Percentiles rank a stretch among this genome's conserved stretches.
Conservation (phyloP, 2,797 vertebrate genomes). For the Phoxinus dragarum region DNA sequence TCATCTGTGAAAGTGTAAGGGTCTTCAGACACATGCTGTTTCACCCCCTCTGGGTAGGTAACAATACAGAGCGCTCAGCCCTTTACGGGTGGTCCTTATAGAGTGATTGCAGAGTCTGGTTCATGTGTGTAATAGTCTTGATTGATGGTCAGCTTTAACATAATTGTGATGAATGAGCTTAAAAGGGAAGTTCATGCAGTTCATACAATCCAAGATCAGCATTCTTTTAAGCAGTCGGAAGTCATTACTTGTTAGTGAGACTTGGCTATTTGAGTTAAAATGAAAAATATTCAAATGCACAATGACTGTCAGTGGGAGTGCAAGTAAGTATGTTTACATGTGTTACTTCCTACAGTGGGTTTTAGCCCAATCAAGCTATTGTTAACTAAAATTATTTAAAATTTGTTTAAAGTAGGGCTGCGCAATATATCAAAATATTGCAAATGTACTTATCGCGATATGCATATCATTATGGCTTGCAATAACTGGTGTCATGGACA, state of each 20-base stretch:
- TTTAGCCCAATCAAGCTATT: background rate
- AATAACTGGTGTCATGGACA: too few species aligned
- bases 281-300: background rate
- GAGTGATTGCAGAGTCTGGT: background rate
- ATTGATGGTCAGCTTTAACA: background rate
- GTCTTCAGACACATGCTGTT: slow-evolving; percentile 54
- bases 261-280: background rate
- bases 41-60: slow-evolving; percentile 51
- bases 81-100: slow-evolving; percentile 31
- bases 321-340: background rate
- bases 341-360: background rate
- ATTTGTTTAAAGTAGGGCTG: too few species aligned
- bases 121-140: slow-evolving; percentile 3
- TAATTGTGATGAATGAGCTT: background rate
- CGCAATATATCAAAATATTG: too few species aligned
- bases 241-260: background rate
- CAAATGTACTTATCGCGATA: too few species aligned
- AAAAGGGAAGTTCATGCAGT: background rate
- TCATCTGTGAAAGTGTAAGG: slow-evolving; percentile 50
- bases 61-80: slow-evolving; percentile 50
- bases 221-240: background rate
- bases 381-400: background rate
- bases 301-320: background rate
- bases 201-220: background rate
- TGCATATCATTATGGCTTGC: too few species aligned